These are phyloP conservation scores for Emberiza fucata DNA, from an alignment of 2,113 vertebrate genomes.

Conservation along the genomic window DNA sequence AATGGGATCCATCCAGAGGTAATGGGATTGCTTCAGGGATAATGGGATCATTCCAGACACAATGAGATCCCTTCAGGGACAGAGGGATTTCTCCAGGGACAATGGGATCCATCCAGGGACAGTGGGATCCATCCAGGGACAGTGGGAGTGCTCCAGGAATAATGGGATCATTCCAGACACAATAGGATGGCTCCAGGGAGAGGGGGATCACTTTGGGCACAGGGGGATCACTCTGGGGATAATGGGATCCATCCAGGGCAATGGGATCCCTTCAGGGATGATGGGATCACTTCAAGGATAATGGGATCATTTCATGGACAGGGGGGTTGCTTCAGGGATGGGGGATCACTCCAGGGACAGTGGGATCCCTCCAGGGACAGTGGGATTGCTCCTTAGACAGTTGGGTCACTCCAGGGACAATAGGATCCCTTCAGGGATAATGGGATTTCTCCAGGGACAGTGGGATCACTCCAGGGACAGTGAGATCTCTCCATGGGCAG, in stretches of 20 bases:
- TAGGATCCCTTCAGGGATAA: too few relatives aligned
- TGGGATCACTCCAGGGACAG: too few relatives aligned
- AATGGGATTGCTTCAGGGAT: rapidly evolving
- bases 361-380: rapidly evolving
- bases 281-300: rapidly evolving
- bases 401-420: rapidly evolving
- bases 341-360: rapidly evolving
- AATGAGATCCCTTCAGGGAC: rapidly evolving
- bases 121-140: rapidly evolving
- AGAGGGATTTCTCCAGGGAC: rapidly evolving
- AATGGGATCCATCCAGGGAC: rapidly evolving
- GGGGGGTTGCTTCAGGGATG: rapidly evolving
- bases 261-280: rapidly evolving
- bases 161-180: rapidly evolving
- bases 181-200: rapidly evolving
- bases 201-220: rapidly evolving
- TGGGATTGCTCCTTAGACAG: rapidly evolving
- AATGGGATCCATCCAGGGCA: rapidly evolving
- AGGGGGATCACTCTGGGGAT: rapidly evolving
- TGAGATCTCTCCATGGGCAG: too few relatives aligned
- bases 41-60: rapidly evolving
- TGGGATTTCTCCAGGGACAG: too few relatives aligned
- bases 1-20: rapidly evolving
- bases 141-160: rapidly evolving
- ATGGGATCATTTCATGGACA: rapidly evolving